phyloP scores from a whole-genome alignment of 1,140 invertebrate genomes.

The Parapsyche elsis region DNA sequence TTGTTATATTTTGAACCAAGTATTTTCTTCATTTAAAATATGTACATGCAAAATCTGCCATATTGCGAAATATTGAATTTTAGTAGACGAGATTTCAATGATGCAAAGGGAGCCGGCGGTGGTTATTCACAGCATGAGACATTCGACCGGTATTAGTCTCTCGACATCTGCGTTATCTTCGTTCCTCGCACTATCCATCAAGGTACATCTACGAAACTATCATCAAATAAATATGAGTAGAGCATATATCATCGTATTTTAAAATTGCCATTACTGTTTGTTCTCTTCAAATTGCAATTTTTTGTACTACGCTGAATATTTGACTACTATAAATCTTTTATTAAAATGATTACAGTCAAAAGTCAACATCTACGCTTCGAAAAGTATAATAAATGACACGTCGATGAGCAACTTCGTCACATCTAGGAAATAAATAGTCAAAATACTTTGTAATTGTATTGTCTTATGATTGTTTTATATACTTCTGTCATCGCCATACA shows the following conservation, averaged over 20 bases:
- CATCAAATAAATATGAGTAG: conserved; percentile 26
- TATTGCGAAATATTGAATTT: conserved; percentile 46
- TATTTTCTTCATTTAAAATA: conserved; percentile 3
- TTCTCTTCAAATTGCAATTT: conserved; percentile 29
- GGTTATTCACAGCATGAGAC: conserved; percentile 52
- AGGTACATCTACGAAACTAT: conserved; percentile 54
- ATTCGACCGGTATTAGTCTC: conserved; percentile 51
- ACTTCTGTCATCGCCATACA: conserved; percentile 45
- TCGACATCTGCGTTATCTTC: conserved; percentile 22
- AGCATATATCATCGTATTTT: conserved; percentile 26
- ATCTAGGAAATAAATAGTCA: conserved; percentile 42
- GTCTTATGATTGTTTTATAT: conserved; percentile 46
- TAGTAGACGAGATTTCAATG: conserved; percentile 55
- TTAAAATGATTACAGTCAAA: conserved; percentile 56
- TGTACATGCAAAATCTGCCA: background rate
- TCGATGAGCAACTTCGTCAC: conserved; percentile 47
- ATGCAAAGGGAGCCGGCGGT: conserved; percentile 50
- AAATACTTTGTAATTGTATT: conserved; percentile 33
- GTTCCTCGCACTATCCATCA: conserved; percentile 26
- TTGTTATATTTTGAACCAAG: background rate
- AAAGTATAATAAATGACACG: conserved; percentile 44
- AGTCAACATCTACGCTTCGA: conserved; percentile 50
- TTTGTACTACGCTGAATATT: conserved; percentile 32
- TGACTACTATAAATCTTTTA: conserved; percentile 46
- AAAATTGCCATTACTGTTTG: conserved; percentile 18